Evolutionary conservation across 1,140 invertebrate species (phyloP), one percentile per base, ranked within the genome.

Genomic region (Drosophila repleta): DNA sequence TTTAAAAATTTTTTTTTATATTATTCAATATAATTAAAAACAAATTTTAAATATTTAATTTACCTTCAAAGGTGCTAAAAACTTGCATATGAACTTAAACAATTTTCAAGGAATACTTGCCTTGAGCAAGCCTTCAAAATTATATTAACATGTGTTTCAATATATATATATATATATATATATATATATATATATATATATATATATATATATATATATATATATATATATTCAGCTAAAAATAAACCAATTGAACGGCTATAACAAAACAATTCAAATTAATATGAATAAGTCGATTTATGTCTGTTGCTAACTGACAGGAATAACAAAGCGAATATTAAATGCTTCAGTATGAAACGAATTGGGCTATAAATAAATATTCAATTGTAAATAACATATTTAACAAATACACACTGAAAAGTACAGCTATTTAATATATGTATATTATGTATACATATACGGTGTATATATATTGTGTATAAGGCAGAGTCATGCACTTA

Each of bases 311-410:
- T 18, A 52, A 52, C 49, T 18, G 13, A 17, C 43, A 26, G 20
- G 60, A 18, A 29, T n/a, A 52, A 63, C 60, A 41, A 32, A 41
- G 41, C 5, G 24, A 32, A 64, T 26, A 55, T 77, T 29, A 78
- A 73, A 58, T 78, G 48, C 65, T 61, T 45, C 39, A 21, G 17
- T 0, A n/a, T 15, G 2, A 24, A 48, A 11, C 3, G 20, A 45
- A 45, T 20, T 20, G 43, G 2, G 3, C 20, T 45, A 48, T 48
- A 48, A 48, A 48, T n/a, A 26, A 24, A n/a, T 2, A 24, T 48
- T 5, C 7, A 24, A 48, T 21, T 48, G 46, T 48, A 48, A 48
- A 24, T 24, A 24, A 48, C 46, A 48, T 26, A 48, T 57, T 65
- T 6, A 43, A 48, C 37, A 32, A 64, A 32, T 6, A 43, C 7